Evolutionary conservation across 2,888 invertebrate genomes (phyloP), one percentile per base, ranked within the genome.

Genomic region (Hyppa rectilinea): DNA sequence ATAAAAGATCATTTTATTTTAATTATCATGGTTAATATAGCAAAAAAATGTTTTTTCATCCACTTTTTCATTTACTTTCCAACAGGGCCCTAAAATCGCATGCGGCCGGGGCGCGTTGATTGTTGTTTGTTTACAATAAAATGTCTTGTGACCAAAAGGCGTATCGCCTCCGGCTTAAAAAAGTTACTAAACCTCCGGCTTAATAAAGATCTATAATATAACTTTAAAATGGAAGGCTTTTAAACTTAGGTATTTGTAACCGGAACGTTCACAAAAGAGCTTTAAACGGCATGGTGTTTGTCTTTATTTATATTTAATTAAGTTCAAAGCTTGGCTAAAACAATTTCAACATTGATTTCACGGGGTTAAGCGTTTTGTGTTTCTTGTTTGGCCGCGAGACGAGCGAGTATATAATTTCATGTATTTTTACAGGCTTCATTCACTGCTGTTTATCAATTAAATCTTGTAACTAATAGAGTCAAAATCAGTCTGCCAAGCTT

Each of bases 301-400:
- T 68, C 75, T 84, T 80, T 82, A 84, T 82, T 84, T 78, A 82
- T 76, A 75, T 84, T 84, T 79, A 81, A 84, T 84, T 84, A 81
- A 84, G 79, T 84, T 79, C 78, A 75, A 69, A 75, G 70, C 78
- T 66, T 26, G 66, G 55, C 50, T 75, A 50, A 83, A 83, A 81
- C 79, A 83, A 83, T 83, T 83, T 71, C 68, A 76, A 79, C 84
- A 83, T 81, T 81, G 76, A 78, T 81, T 81, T 83, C 80, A 82
- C 83, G 83, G 80, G 80, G 80, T 82, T 78, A 80, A 82, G 78
- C 80, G 75, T 82, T 82, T 82, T 80, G 82, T 82, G 75, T 71
- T 68, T 45, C 29, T 47, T 34, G 38, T 2, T 34, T 40, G 73
- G 78, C 74, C 17, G 60, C 20, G 0, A 59, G 6, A 53, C 2